These are phyloP conservation scores for Carpatolechia fugitivella DNA, from an alignment of 2,888 invertebrate genomes.

Conservation along the genomic window DNA sequence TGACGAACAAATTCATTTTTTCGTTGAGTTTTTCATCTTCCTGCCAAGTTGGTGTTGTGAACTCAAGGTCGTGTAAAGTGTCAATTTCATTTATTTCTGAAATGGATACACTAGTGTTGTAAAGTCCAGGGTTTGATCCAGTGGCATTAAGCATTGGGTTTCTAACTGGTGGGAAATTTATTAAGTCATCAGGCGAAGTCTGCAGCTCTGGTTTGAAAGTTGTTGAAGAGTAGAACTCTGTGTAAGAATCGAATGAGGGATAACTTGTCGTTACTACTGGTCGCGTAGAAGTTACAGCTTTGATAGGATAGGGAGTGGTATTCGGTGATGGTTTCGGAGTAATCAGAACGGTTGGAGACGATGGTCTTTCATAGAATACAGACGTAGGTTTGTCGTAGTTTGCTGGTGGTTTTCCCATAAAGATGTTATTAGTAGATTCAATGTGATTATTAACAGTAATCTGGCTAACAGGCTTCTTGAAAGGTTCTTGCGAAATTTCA, in stretches of 20 bases:
- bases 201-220: slow-evolving; percentile 77
- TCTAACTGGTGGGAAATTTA: slow-evolving; percentile 91
- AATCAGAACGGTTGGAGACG: slow-evolving; percentile 78
- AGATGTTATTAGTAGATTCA: slow-evolving; percentile 77
- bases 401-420: slow-evolving; percentile 57
- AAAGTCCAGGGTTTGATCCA: slow-evolving; percentile 69
- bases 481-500: slow-evolving; percentile 74
- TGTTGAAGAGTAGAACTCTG: slow-evolving; percentile 52
- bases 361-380: not conserved
- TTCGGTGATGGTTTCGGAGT: slow-evolving; percentile 82
- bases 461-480: slow-evolving; percentile 67
- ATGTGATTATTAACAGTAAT: slow-evolving; percentile 82
- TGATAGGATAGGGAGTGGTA: slow-evolving; percentile 60
- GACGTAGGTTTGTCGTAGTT: slow-evolving; percentile 61
- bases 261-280: slow-evolving; percentile 34
- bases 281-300: slow-evolving; percentile 39
- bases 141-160: slow-evolving; percentile 90
- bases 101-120: slow-evolving; percentile 72
- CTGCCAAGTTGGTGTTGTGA: slow-evolving; percentile 86
- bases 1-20: slow-evolving; percentile 90
- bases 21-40: slow-evolving; percentile 88
- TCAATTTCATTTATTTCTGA: slow-evolving; percentile 73
- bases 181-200: slow-evolving; percentile 84
- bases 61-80: slow-evolving; percentile 77
- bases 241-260: slow-evolving; percentile 49